These are phyloP conservation scores for Drosophila gaucha DNA, from an alignment of 2,888 invertebrate species.

Conservation along the genomic window DNA sequence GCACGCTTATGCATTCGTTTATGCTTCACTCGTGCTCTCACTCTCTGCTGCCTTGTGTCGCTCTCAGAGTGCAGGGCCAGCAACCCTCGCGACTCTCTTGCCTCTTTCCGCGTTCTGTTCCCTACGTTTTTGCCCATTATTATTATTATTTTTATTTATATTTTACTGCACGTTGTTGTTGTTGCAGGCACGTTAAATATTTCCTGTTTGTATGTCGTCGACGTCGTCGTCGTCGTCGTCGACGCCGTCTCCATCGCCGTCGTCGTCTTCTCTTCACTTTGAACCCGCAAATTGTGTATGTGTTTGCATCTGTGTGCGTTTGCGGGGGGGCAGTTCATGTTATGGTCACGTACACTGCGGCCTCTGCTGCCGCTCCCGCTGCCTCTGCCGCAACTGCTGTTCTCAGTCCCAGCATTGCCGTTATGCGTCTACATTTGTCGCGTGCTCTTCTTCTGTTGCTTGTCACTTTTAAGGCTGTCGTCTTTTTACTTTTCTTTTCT, in stretches of 20 bases:
- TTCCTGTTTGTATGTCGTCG: conserved; percentile 76
- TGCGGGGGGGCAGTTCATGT: conserved; percentile 69
- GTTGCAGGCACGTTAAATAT: conserved; percentile 80
- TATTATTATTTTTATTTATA: conserved; percentile 80
- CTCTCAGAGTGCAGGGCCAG: conserved; percentile 57
- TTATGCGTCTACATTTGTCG: conserved; percentile 66
- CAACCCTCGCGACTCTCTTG: conserved; percentile 50
- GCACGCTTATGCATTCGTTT: conserved; percentile 32
- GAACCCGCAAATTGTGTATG: conserved; percentile 63
- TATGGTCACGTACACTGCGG: conserved; percentile 75
- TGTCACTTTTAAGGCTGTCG: conserved; percentile 25
- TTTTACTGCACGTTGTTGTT: conserved; percentile 60
- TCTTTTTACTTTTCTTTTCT: conserved; percentile 51
- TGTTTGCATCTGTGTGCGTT: conserved; percentile 27
- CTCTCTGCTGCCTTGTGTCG: conserved; percentile 18
- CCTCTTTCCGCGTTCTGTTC: conserved; percentile 46
- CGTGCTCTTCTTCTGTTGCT: conserved; percentile 29
- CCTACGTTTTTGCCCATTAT: conserved; percentile 75
- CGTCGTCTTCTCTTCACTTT: conserved; percentile 55
- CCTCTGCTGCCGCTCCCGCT: conserved; percentile 23
- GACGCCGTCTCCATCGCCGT: conserved; percentile 24
- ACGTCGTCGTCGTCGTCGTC: conserved; percentile 30
- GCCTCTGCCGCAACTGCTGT: not conserved
- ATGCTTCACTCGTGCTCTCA: conserved; percentile 25
- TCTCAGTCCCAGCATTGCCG: conserved; percentile 45